Conservation (phyloP, 1,140 invertebrate species). For the Leptinotarsa lineolata region DNA sequence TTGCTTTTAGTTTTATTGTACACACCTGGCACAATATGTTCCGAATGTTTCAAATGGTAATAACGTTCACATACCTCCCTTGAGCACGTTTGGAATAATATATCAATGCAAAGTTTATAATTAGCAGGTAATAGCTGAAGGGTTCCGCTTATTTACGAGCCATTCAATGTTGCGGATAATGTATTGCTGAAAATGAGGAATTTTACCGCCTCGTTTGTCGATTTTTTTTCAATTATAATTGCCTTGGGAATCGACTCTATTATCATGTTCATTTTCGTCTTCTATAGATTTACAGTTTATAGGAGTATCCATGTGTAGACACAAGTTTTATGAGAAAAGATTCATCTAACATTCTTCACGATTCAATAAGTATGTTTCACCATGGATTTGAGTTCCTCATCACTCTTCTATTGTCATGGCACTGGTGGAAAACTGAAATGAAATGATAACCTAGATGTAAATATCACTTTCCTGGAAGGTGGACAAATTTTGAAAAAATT, state of each 20-base stretch:
- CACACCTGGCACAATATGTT: too few species aligned
- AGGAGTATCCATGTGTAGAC: neutral
- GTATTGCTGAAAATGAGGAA: slow-evolving; percentile 17
- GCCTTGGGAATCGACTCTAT: slow-evolving; percentile 6
- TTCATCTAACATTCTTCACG: too few species aligned
- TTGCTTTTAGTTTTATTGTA: too few species aligned
- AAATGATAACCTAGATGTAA: too few species aligned
- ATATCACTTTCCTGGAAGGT: too few species aligned
- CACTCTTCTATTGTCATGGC: too few species aligned
- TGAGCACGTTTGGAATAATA: slow-evolving; percentile 10
- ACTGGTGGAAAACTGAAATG: too few species aligned
- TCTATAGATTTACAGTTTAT: neutral
- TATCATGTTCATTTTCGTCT: neutral
- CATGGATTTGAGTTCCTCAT: too few species aligned
- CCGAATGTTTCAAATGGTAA: neutral
- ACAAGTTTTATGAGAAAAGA: neutral
- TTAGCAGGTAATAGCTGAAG: slow-evolving; percentile 10
- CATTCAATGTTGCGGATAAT: slow-evolving; percentile 10
- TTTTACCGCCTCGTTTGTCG: slow-evolving; percentile 7
- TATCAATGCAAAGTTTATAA: slow-evolving; percentile 18
- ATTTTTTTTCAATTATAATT: slow-evolving; percentile 19
- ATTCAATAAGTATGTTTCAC: too few species aligned
- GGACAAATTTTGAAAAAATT: too few species aligned
- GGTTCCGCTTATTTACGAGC: slow-evolving; percentile 20
- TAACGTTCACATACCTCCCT: slow-evolving; percentile 2